Evolutionary conservation across 2,113 vertebrate genomes (phyloP), one percentile per base, ranked within the genome.

Genomic region (Columbina picui): DNA sequence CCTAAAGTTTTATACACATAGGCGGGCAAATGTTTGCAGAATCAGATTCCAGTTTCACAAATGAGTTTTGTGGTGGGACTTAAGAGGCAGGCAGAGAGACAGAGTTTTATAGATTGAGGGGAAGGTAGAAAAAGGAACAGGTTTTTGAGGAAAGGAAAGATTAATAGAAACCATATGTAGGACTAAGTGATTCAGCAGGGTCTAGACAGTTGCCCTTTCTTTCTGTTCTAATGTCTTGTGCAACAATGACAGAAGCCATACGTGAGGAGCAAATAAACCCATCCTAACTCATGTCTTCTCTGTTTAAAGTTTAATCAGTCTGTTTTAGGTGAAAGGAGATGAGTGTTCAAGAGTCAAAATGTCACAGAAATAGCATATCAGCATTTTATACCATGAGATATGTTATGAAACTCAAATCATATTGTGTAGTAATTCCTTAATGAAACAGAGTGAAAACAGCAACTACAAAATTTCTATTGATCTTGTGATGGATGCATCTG

Each of bases 241-340:
- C 43, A 73, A 15, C 76, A 55, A 18, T 4, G 90, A 78, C 57
- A 75, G 82, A 69, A 92, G 69, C 71, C 83, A 81, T 84, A 78
- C 78, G 90, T 67, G 73, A 94, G 52, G 60, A 30, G 45, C 90
- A 84, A 90, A 95, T 95, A 96, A 92, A 88, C 79, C 56, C 78
- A 55, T 55, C 89, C 63, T 21, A 45, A 21, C 63, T 93, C 27
- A 9, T 19, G 19, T 30, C 71, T 86, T 25, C 45, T 34, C 84
- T 86, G 29, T 22, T 93, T 85, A 93, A 94, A 89, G 30, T 89
- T 95, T 93, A 85, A 95, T 91, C 87, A 80, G n/a, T 8, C 86
- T 94, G 29, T 2, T 88, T 34, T 10, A 80, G 63, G 38, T 74
- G 63, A 52, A 36, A n/a, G 70, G 47, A 74, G 85, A 91, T 83